Base-by-base conservation (phyloP, 2,113 vertebrate species). In the Smithornis capensis region DNA sequence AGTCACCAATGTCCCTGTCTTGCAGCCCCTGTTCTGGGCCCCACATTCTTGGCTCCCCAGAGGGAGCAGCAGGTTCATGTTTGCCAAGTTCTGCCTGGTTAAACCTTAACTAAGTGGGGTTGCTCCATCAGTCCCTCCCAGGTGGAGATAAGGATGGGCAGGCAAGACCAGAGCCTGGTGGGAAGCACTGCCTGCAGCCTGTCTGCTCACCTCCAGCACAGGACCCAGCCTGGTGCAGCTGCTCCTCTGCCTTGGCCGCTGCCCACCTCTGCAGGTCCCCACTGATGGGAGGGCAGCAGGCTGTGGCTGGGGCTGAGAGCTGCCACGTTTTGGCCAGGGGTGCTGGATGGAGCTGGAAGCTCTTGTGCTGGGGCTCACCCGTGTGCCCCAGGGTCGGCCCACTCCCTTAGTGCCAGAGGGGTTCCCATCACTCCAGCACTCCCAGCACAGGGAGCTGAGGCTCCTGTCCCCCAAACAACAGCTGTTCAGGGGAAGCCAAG, bases 41-140 rank as follows among this genome's bases (percentile, higher is more conserved):
- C 33, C 92, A 37, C 1, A 2, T 91, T 87, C 77, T 78, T 35
- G 2, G 31, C 52, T 94, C 62, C 80, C 52, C 74, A 42, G 60
- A 70, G 92, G 83, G 71, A 92, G 83, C 83, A 94, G 83, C 65
- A 53, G 67, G 78, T 92, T 91, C 50, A 35, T 97, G 89, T 96
- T 97, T 97, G 95, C 91, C 70, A 65, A 89, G 95, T 89, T 78
- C 63, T 80, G 50, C 75, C 67, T 94, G 85, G 96, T 97, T 96
- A 97, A 97, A 95, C 45, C 92, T 96, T 97, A 97, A 96, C 96
- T 0, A 0, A 82, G 70, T 42, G 4, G 1, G 18, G 64, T 92
- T 94, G 83, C 86, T 78, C 71, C 89, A 70, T 90, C 19, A 0
- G 50, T 92, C 60, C 60, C 86, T 90, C 71, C 76, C 86, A 60